Evolutionary conservation across 2,113 vertebrate species (phyloP).

Genomic region (Muntiacus muntjak): DNA sequence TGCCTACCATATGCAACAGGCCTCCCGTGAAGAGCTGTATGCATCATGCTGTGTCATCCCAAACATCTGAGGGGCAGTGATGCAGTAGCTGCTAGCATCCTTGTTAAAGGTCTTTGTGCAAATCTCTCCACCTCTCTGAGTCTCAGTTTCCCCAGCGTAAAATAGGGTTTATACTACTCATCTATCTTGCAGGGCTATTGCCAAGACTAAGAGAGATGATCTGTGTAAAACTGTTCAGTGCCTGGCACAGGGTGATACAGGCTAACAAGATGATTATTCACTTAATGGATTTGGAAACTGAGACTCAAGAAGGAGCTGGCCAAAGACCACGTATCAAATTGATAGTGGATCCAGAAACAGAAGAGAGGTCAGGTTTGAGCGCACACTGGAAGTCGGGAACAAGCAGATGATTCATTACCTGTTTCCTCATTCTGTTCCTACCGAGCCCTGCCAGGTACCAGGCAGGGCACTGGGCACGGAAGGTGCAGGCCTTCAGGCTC

Average conservation of each 20-base stretch:
- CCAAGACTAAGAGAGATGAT: background rate
- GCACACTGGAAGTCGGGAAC: background rate
- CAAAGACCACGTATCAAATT: background rate
- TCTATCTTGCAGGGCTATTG: background rate
- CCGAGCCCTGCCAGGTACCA: background rate
- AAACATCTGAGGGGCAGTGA: background rate
- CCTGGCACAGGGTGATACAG: background rate
- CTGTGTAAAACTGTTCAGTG: background rate
- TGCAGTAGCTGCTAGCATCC: accelerated
- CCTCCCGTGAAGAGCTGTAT: background rate
- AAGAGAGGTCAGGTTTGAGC: background rate
- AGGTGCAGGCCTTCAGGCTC: background rate
- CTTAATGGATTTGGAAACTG: conserved; percentile 18
- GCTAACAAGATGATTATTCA: background rate
- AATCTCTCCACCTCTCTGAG: background rate
- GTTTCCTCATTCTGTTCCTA: background rate
- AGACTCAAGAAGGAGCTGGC: background rate
- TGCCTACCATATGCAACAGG: background rate
- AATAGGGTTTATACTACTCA: background rate
- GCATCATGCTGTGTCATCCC: background rate
- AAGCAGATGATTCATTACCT: background rate
- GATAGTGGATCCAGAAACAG: background rate
- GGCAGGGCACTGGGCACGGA: background rate
- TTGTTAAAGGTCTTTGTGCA: background rate
- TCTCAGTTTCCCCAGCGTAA: background rate